Conservation (phyloP, 2,113 vertebrate species). For the Coturnix japonica region DNA sequence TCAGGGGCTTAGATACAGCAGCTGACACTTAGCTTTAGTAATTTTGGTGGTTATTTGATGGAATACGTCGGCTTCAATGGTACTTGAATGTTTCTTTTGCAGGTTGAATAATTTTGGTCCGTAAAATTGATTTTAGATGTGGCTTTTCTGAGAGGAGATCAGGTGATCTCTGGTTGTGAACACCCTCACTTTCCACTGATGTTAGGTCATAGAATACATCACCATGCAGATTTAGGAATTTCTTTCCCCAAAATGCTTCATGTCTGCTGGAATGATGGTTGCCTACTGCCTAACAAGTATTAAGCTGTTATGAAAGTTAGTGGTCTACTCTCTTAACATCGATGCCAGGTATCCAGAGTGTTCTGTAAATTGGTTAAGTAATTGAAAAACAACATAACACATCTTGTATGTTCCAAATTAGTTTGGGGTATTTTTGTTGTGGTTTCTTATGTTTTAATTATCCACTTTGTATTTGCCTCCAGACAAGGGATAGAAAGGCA, state of each 20-base stretch:
- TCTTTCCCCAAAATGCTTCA: not conserved
- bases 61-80: not conserved
- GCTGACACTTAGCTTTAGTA: not conserved
- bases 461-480: not conserved
- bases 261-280: not conserved
- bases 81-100: not conserved
- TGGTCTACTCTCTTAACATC: not conserved
- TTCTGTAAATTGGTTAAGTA: not conserved
- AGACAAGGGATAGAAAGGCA: not conserved
- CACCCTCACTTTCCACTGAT: not conserved
- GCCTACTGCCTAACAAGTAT: not conserved
- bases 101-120: not conserved
- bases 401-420: not conserved
- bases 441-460: conserved; percentile 4
- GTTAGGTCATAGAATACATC: not conserved
- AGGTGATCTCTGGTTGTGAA: not conserved
- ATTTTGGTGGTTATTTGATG: not conserved
- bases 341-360: not conserved
- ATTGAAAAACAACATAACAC: not conserved
- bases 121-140: not conserved
- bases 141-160: not conserved
- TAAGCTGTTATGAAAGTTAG: not conserved
- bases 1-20: not conserved
- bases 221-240: not conserved
- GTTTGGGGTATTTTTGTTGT: not conserved